Evolutionary conservation across 1,140 invertebrate species (phyloP).

Genomic region (Aleiodes sp.): DNA sequence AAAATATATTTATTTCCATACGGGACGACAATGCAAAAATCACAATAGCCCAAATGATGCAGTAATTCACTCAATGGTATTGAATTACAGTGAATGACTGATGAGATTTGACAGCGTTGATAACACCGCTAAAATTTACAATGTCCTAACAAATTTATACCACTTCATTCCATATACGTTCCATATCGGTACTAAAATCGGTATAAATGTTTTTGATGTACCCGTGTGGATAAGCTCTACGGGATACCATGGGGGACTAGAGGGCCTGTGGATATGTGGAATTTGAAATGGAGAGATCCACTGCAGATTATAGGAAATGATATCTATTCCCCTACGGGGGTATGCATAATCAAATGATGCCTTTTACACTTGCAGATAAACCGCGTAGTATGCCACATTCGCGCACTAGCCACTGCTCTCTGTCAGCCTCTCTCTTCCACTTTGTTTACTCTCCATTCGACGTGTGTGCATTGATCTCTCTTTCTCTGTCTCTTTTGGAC

Average conservation of each 20-base stretch:
- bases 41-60: too few relatives aligned
- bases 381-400: background rate
- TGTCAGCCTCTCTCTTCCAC: background rate
- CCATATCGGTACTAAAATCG: background rate
- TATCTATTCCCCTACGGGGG: background rate
- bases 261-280: constrained; percentile 2
- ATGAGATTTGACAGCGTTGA: background rate
- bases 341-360: constrained; percentile 45
- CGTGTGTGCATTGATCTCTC: background rate
- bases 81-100: background rate
- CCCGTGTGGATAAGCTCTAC: constrained; percentile 2
- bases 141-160: background rate
- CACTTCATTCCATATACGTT: constrained; percentile 1
- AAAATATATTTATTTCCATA: too few relatives aligned
- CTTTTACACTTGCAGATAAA: constrained; percentile 42
- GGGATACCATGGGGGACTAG: too few relatives aligned
- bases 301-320: background rate
- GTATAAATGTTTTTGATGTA: constrained; percentile 6
- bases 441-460: background rate
- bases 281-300: constrained; percentile 18
- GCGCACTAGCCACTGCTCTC: background rate
- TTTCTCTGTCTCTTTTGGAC: background rate
- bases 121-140: background rate
- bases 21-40: too few relatives aligned
- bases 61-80: background rate